phyloP scores from a whole-genome alignment of 92 coral and sea anemone species.

The Blastomussa wellsi region DNA sequence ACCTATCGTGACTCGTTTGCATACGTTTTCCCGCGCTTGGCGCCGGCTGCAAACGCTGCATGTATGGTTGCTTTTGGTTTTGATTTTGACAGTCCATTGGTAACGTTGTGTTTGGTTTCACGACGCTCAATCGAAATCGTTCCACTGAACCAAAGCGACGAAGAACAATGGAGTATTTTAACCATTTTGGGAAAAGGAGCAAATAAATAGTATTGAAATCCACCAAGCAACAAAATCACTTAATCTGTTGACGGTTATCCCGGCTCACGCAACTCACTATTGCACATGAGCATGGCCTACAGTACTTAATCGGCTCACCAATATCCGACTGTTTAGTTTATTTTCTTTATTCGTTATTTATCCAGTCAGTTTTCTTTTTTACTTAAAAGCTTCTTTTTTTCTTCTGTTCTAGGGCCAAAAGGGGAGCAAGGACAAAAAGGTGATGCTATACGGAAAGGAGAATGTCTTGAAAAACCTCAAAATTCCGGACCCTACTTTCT shows the following conservation, averaged over 20 bases:
- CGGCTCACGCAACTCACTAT: neutral
- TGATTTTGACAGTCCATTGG: too few species aligned
- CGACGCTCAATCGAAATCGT: too few species aligned
- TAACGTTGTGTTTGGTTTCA: too few species aligned
- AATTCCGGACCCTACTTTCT: neutral
- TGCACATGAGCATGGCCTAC: neutral
- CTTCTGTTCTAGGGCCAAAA: slow-evolving; percentile 53
- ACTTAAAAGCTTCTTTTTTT: neutral
- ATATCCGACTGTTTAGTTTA: neutral
- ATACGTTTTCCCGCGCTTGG: too few species aligned
- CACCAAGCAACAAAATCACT: neutral
- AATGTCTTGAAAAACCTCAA: neutral
- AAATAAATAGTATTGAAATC: neutral
- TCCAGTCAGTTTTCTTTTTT: neutral
- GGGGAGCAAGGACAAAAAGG: slow-evolving; percentile 69
- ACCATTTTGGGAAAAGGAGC: neutral
- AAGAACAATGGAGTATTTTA: neutral
- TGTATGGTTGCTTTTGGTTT: too few species aligned
- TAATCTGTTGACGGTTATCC: neutral
- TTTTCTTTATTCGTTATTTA: too few species aligned
- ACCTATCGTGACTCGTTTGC: too few species aligned
- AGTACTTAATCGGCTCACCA: neutral
- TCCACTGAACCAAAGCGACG: neutral
- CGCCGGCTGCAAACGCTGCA: too few species aligned
- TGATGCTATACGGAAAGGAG: slow-evolving; percentile 65